Conservation (phyloP, 1,140 invertebrate species). For the Homarus americanus region DNA sequence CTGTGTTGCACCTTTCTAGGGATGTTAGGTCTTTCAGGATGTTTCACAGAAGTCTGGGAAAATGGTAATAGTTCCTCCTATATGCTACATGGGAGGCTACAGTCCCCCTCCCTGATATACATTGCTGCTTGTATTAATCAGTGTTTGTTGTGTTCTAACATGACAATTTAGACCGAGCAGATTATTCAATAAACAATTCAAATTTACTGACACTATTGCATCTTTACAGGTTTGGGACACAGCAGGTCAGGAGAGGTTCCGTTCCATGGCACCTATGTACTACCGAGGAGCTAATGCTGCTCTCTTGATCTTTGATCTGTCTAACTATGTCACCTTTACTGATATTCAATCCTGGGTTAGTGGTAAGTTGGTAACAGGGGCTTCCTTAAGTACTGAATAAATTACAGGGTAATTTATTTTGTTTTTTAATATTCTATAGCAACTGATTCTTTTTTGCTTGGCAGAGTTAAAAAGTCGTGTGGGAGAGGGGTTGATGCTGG, state of each 20-base stretch:
- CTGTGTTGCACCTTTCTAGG: no score
- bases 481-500: constrained; percentile 92
- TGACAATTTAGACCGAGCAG: no score
- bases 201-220: no score
- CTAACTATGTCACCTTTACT: constrained; percentile 91
- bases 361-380: constrained; percentile 52
- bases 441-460: neutral
- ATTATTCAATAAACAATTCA: no score
- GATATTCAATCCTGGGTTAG: constrained; percentile 93
- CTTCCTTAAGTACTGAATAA: neutral
- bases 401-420: neutral
- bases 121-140: no score
- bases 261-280: constrained; percentile 95
- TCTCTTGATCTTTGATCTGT: constrained; percentile 94
- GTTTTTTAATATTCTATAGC: neutral
- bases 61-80: no score
- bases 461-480: constrained; percentile 90
- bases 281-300: constrained; percentile 96
- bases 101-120: no score
- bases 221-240: constrained; percentile 87
- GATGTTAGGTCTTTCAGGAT: no score
- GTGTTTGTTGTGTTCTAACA: no score
- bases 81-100: no score
- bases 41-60: no score
- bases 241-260: constrained; percentile 95